Percentiles rank a stretch among this genome's conserved stretches.
phyloP scores from a whole-genome alignment of 2,113 vertebrate genomes.

The Scalopus aquaticus region DNA sequence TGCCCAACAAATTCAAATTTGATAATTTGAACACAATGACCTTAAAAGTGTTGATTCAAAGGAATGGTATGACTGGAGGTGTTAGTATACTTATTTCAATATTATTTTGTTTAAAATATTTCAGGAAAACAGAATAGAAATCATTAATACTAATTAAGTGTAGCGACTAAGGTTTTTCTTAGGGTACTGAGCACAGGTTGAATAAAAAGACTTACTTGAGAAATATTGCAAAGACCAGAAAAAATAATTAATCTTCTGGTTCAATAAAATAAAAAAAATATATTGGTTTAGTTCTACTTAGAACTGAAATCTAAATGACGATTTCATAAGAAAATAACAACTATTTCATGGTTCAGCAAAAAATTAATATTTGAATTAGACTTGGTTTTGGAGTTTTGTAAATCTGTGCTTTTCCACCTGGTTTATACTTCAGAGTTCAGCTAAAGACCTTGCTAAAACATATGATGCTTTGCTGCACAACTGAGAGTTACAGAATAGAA shows the following conservation, averaged over 20 bases:
- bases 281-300: not conserved
- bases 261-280: not conserved
- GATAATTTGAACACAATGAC: not conserved
- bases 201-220: not conserved
- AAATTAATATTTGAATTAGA: not conserved
- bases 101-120: not conserved
- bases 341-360: not conserved
- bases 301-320: conserved; percentile 9
- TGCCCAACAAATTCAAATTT: not conserved
- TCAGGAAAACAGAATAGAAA: not conserved
- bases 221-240: not conserved
- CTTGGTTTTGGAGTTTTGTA: not conserved
- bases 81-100: not conserved
- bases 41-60: not conserved
- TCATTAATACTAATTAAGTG: not conserved
- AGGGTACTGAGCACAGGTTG: not conserved
- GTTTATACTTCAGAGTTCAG: conserved; percentile 16
- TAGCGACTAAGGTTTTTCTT: not conserved
- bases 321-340: conserved; percentile 7
- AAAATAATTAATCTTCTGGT: not conserved
- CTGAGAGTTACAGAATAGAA: not conserved
- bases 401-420: not conserved
- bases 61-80: not conserved
- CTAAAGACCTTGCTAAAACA: conserved; percentile 9
- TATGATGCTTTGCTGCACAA: not conserved